Conservation (phyloP, 2,888 invertebrate genomes). For the Drosophila koepferae region DNA sequence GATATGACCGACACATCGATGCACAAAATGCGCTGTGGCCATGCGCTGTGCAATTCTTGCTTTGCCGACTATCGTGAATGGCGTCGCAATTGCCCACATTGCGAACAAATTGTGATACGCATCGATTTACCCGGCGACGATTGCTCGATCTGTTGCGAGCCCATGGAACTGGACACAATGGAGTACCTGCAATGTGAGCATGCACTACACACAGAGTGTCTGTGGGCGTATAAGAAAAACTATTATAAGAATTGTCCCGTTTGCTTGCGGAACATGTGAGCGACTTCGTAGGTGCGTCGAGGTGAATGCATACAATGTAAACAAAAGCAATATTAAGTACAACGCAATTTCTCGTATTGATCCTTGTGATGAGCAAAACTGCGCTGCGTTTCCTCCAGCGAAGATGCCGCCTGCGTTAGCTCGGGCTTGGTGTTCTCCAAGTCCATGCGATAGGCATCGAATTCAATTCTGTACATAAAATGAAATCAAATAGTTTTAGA, state of each 20-base stretch:
- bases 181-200: conserved; percentile 56
- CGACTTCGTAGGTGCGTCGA: not conserved
- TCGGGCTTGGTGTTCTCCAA: conserved; percentile 91
- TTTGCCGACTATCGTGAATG: not conserved
- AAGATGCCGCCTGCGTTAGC: conserved; percentile 86
- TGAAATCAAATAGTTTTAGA: not conserved
- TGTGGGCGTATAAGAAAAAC: not conserved
- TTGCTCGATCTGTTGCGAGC: conserved; percentile 60
- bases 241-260: conserved; percentile 30
- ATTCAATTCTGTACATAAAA: conserved; percentile 91
- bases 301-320: not conserved
- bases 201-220: conserved; percentile 53
- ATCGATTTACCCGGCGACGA: conserved; percentile 37
- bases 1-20: conserved; percentile 23
- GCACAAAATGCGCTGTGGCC: conserved; percentile 46
- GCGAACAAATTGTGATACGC: conserved; percentile 15
- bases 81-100: conserved; percentile 35
- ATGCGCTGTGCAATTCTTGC: conserved; percentile 55
- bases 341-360: conserved; percentile 95
- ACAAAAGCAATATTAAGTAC: conserved; percentile 27
- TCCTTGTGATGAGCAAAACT: conserved; percentile 94
- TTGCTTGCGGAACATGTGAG: conserved; percentile 26
- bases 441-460: conserved; percentile 98
- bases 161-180: conserved; percentile 29
- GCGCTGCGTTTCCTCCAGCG: conserved; percentile 93